Base-by-base conservation (phyloP, 2,113 vertebrate species). In the Toxostoma redivivum region DNA sequence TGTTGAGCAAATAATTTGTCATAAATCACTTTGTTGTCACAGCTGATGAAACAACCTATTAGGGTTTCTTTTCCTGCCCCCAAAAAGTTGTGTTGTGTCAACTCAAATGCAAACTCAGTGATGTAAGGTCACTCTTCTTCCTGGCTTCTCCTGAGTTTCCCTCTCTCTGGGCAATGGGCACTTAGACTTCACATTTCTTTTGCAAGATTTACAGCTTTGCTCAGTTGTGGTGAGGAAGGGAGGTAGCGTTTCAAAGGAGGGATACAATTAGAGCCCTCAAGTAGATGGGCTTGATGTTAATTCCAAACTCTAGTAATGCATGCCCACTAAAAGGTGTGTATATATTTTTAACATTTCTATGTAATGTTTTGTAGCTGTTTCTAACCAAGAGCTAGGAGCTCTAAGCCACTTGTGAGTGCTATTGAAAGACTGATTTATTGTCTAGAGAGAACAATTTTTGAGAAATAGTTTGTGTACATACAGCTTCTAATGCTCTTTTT, bases 381-480 rank as follows among this genome's bases (percentile, higher is more conserved):
- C 86, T 92, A 86, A 80, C 42, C 56, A 92, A 74, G 31, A 56
- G 48, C 65, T 85, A 67, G 53, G 51, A 86, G 11, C 53, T 79
- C 31, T 61, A 35, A 90, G 64, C n/a, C 35, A 60, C 56, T 81
- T 70, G 3, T 73, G 28, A 76, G 17, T 78, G 33, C 48, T 86
- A 4, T 44, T 70, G 82, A 67, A 88, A 79, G 40, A 42, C 56
- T 86, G 61, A 85, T 86, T 84, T 94, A 64, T 92, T 89, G 69
- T 48, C 66, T 81, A 33, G 60, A 44, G 74, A 85, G 50, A 87
- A 82, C 62, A 53, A 56, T 86, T 92, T 97, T 81, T 92, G 82
- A 94, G 60, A 74, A 90, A 56, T 64, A 56, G 18, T 88, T 96
- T 96, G 92, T 93, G 60, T 94, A 83, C 40, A 38, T 56, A 51